Percentiles rank a stretch among this genome's conserved stretches.
Evolutionary conservation across 2,113 vertebrate species (phyloP).

Genomic region (Prunella himalayana): DNA sequence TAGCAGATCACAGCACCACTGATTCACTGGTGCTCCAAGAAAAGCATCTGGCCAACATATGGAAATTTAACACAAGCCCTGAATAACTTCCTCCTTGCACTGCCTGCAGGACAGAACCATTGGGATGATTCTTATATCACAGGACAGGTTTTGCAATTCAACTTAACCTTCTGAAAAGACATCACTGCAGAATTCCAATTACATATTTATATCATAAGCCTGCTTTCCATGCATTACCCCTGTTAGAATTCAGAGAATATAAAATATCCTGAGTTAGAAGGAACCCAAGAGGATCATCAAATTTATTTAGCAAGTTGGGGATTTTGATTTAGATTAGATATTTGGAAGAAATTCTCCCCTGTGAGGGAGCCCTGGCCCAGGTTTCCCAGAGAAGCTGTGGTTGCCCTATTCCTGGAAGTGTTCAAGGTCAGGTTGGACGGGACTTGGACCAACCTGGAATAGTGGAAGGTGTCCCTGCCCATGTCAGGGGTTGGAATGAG

Average conservation of each 20-base stretch:
- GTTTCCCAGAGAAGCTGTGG: background rate
- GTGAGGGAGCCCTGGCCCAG: background rate
- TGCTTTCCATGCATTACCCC: background rate
- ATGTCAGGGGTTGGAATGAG: background rate
- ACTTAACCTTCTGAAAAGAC: background rate
- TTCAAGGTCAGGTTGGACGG: background rate
- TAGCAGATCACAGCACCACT: conserved; percentile 26
- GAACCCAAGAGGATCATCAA: background rate
- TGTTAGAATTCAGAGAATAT: background rate
- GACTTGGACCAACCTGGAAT: background rate
- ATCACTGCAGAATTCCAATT: background rate
- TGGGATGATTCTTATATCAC: background rate
- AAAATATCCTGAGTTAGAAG: background rate
- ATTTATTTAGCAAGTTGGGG: background rate
- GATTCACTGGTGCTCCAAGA: background rate
- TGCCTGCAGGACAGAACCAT: background rate
- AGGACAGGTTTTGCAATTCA: background rate
- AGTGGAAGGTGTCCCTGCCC: background rate
- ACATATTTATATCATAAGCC: background rate
- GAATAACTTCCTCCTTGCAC: background rate
- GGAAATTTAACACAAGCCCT: background rate
- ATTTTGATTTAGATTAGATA: background rate
- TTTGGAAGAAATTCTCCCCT: background rate
- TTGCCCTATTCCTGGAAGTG: background rate
- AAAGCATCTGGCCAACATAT: conserved; percentile 50